phyloP scores from a whole-genome alignment of 2,888 invertebrate species.

The Netelia fuscicornis region DNA sequence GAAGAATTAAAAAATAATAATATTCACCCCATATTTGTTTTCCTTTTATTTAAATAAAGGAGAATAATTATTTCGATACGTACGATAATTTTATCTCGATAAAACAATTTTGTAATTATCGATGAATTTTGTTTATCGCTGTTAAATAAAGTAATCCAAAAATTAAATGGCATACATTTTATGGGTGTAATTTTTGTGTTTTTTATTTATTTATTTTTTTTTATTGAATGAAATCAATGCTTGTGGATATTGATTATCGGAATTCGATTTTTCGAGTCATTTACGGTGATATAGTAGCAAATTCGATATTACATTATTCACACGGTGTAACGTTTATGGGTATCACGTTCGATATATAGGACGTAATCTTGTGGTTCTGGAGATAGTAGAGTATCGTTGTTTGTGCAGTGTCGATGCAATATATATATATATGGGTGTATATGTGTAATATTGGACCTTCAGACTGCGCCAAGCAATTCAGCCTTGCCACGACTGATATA shows the following conservation, averaged over 20 bases:
- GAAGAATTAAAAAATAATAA: too few species aligned
- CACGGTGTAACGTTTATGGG: constrained; percentile 25
- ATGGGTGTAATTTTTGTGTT: background rate
- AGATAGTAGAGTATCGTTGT: constrained; percentile 53
- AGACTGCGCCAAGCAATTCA: constrained; percentile 49
- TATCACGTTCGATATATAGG: constrained; percentile 10
- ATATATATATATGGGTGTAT: background rate
- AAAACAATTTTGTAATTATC: too few species aligned
- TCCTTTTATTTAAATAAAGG: too few species aligned
- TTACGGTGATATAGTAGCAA: background rate
- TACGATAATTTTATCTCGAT: too few species aligned
- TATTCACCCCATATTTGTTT: too few species aligned
- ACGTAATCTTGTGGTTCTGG: background rate
- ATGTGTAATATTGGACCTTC: constrained; percentile 24
- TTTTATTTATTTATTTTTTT: background rate
- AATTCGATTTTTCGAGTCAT: background rate
- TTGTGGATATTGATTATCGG: background rate
- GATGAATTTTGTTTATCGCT: too few species aligned
- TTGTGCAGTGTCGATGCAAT: constrained; percentile 31
- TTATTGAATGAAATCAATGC: background rate
- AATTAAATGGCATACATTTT: background rate
- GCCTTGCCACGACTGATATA: constrained; percentile 35
- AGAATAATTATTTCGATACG: too few species aligned
- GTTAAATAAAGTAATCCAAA: too few species aligned
- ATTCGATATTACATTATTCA: background rate